Conservation (phyloP, 2,113 vertebrate genomes). For the Excalfactoria chinensis region DNA sequence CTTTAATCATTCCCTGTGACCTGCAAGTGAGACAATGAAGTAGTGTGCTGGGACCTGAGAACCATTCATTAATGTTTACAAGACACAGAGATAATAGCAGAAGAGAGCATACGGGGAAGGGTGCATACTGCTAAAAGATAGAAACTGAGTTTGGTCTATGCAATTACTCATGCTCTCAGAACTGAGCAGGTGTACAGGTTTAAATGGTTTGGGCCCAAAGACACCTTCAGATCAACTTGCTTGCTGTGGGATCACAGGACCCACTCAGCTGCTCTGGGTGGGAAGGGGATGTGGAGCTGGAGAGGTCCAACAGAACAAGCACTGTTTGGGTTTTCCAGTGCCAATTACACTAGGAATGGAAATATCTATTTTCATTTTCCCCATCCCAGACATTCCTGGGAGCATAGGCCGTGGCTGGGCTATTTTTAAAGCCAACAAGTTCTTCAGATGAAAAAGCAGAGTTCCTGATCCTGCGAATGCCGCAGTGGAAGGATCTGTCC, state of each 20-base stretch:
- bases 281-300: not conserved
- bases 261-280: not conserved
- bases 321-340: slow-evolving; percentile 4
- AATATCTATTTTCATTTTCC: slow-evolving; percentile 17
- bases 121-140: accelerated
- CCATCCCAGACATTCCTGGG: slow-evolving; percentile 40
- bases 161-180: not conserved
- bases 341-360: not conserved
- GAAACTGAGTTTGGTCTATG: not conserved
- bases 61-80: slow-evolving; percentile 20
- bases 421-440: slow-evolving; percentile 65
- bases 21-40: not conserved
- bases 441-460: slow-evolving; percentile 20
- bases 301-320: not conserved
- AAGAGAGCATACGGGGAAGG: not conserved
- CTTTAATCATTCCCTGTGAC: not conserved
- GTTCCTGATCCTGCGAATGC: slow-evolving; percentile 11
- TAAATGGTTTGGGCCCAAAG: slow-evolving; percentile 5
- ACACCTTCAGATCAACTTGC: not conserved
- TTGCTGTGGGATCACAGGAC: not conserved
- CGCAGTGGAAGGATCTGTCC: not conserved
- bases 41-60: not conserved
- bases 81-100: not conserved
- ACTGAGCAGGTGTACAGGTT: not conserved
- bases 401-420: not conserved